Conservation (phyloP, 2,113 vertebrate genomes). For the Chaetops frenatus region DNA sequence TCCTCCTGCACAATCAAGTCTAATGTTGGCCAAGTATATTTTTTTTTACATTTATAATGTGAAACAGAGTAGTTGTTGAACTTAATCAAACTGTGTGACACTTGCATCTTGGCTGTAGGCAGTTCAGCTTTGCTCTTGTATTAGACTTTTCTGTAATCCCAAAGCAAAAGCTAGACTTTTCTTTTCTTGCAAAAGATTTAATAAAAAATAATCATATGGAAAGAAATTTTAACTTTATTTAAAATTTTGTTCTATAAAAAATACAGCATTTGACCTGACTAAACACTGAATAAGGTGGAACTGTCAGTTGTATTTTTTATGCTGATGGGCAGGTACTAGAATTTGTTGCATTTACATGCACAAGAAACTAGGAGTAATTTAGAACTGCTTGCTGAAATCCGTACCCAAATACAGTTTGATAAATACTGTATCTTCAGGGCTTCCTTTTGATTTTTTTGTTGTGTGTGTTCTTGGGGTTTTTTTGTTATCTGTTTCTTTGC, state of each 20-base stretch:
- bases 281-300: not conserved
- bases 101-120: not conserved
- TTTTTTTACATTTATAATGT: constrained; percentile 37
- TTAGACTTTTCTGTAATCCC: constrained; percentile 29
- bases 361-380: not conserved
- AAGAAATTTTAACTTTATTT: not conserved
- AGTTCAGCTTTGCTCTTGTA: constrained; percentile 4
- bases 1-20: not conserved
- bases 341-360: not conserved
- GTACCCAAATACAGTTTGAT: not conserved
- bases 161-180: not conserved
- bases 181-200: not conserved
- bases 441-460: not conserved
- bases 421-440: not conserved
- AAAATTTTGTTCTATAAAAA: not conserved
- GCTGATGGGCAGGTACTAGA: not conserved
- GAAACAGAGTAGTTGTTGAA: not conserved
- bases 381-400: not conserved
- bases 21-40: not conserved
- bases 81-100: not conserved
- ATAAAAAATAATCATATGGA: not conserved
- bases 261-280: not conserved
- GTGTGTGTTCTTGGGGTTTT: fast-evolving
- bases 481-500: not conserved
- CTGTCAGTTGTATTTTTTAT: not conserved